Percentiles rank a stretch among this genome's conserved stretches.
Conservation (phyloP, 2,888 invertebrate genomes). For the Diogma glabrata region DNA sequence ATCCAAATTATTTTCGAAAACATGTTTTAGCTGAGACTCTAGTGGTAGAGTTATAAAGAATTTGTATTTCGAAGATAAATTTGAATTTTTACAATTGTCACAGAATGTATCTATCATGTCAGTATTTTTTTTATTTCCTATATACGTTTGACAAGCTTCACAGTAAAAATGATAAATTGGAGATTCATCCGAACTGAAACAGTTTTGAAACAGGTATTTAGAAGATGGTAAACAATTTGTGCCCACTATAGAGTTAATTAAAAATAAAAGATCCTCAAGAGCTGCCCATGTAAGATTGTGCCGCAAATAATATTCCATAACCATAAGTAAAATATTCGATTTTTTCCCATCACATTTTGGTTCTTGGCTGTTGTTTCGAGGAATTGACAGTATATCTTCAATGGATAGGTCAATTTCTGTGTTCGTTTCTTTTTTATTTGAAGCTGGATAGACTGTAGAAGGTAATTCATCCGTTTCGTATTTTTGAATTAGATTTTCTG, state of each 20-base stretch:
- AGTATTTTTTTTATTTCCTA: background rate
- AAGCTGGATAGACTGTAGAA: too few species aligned
- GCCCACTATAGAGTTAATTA: conserved; percentile 1
- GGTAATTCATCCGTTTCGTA: too few species aligned
- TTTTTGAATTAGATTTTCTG: too few species aligned
- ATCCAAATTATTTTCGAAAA: background rate
- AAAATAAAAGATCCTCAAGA: background rate
- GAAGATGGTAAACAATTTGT: background rate
- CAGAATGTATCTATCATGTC: background rate
- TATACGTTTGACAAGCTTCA: background rate
- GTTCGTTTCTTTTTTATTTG: too few species aligned
- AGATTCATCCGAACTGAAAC: background rate
- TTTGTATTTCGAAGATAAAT: background rate
- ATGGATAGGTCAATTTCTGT: too few species aligned
- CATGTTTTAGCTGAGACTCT: background rate
- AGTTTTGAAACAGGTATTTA: conserved; percentile 5
- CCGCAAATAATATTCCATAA: conserved; percentile 2
- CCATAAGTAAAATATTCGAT: background rate
- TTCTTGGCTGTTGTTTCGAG: too few species aligned
- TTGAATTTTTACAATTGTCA: background rate
- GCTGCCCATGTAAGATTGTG: conserved; percentile 2
- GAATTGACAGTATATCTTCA: too few species aligned
- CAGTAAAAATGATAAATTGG: background rate
- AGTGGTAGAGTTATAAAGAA: background rate
- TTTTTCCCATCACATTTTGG: too few species aligned